Base-by-base conservation (phyloP, 2,113 vertebrate genomes). In the Notarius quadriscutis region DNA sequence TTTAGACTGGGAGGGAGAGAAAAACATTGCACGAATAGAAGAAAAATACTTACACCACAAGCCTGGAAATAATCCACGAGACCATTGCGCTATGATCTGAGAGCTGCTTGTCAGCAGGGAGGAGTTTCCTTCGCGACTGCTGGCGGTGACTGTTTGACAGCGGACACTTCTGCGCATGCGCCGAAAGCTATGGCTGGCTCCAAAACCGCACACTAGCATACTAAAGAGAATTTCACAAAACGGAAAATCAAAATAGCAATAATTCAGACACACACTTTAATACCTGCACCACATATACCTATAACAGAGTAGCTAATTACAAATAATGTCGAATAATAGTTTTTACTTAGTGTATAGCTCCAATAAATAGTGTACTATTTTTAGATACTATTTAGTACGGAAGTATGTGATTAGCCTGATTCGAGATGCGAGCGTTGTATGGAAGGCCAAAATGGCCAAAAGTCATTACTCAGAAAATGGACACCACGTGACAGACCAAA, bases 61-160 rank as follows among this genome's bases (percentile, higher is more conserved):
- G 96, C 94, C 97, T 96, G 94, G 97, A 99, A 95, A 99, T 98
- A 95, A 99, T 98, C 97, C 98, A 99, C 92, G 98, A 99, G 93
- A 99, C 98, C 98, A 99, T 99, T 96, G 96, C 96, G 96, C 95
- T 95, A 90, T 90, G 41, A 41, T 41, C 41, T 41, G 91, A 88
- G 93, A 92, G 93, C 94, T 92, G 89, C 91, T 89, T 93, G 91
- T 91, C 92, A 91, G 91, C 89, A 82, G 93, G 95, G 95, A 95
- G 95, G 95, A 94, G 94, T 95, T 93, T 93, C 93, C 91, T 84
- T 87, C 88, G 81, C 71, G 78, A 82, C 81, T 84, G 80, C 27
- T 67, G 83, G 81, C 86, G 60, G 85, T 88, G 92, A 94, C 93
- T 94, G 94, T 93, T 93, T 94, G 94, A 95, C 94, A 93, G 94